Evolutionary conservation across 2,888 invertebrate species (phyloP).

Genomic region (Noctuana brunneofusca): DNA sequence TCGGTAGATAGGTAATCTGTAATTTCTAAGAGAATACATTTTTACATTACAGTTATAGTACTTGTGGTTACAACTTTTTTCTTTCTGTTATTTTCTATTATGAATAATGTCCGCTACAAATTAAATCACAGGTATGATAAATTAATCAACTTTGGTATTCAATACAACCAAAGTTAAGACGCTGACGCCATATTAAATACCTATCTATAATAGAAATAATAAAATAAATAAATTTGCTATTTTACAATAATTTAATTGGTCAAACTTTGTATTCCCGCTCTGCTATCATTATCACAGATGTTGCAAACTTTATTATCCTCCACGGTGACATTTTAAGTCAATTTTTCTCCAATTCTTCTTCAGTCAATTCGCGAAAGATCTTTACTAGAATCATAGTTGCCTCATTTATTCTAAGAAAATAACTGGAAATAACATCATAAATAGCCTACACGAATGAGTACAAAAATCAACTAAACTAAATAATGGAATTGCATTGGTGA

Average conservation of each 20-base stretch:
- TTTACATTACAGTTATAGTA: too few species aligned
- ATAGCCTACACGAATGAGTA: conserved; percentile 12
- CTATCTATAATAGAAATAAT: conserved; percentile 27
- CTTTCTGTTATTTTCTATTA: too few species aligned
- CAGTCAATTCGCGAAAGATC: conserved; percentile 11
- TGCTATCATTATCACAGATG: conserved; percentile 40
- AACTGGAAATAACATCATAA: conserved; percentile 1
- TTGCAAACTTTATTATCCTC: conserved; percentile 35
- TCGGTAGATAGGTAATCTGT: too few species aligned
- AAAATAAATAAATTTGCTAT: conserved; percentile 34
- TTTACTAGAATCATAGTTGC: conserved; percentile 2
- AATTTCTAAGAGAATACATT: too few species aligned
- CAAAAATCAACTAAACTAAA: background rate
- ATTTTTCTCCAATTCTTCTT: too few species aligned
- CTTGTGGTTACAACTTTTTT: background rate
- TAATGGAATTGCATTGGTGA: conserved; percentile 25
- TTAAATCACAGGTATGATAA: conserved; percentile 12
- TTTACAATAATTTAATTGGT: conserved; percentile 36
- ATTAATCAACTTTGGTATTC: conserved; percentile 25
- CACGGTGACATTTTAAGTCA: conserved; percentile 27
- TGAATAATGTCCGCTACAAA: conserved; percentile 2
- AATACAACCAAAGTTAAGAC: conserved; percentile 35
- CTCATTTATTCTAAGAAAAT: background rate
- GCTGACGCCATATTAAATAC: conserved; percentile 29
- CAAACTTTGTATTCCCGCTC: conserved; percentile 37